These are phyloP conservation scores for Hippocampus zosterae DNA, from an alignment of 2,113 vertebrate genomes.

Conservation along the genomic window DNA sequence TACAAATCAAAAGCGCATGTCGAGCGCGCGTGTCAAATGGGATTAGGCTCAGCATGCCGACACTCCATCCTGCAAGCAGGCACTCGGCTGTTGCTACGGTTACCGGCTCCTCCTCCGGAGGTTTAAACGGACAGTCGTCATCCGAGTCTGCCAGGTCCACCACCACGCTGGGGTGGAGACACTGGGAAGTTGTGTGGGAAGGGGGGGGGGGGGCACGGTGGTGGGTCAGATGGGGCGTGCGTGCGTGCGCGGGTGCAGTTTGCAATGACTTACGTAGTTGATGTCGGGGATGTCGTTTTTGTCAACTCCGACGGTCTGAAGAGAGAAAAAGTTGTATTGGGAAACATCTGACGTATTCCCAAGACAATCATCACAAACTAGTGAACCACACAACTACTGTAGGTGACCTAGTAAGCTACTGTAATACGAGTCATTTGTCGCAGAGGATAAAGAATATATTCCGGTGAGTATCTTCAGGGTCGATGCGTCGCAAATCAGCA, in stretches of 20 bases:
- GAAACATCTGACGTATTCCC: no score
- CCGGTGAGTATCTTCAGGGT: no score
- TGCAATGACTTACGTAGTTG: conserved; percentile 85
- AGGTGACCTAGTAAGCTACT: neutral
- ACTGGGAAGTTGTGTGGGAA: conserved; percentile 45
- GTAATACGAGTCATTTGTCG: no score
- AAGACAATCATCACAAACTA: neutral
- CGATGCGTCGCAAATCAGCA: no score
- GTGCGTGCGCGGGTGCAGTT: conserved; percentile 10
- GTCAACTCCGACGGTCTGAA: conserved; percentile 96
- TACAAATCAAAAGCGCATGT: neutral
- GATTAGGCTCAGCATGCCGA: conserved; percentile 36
- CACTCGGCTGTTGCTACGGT: conserved; percentile 58
- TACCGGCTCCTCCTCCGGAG: conserved; percentile 72
- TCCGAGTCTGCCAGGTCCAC: conserved; percentile 76
- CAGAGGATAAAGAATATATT: no score
- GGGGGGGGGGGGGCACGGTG: conserved; percentile 23
- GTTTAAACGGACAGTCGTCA: conserved; percentile 75
- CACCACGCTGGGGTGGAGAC: conserved; percentile 76
- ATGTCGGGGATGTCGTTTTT: conserved; percentile 99
- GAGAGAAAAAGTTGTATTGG: conserved; percentile 1
- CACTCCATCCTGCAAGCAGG: conserved; percentile 60
- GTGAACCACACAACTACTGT: no score
- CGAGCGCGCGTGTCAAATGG: conserved; percentile 12
- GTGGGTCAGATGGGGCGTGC: conserved; percentile 37